Evolutionary conservation across 2,888 invertebrate species (phyloP), one percentile per base, ranked within the genome.

Genomic region (Drosophila mayaguana): DNA sequence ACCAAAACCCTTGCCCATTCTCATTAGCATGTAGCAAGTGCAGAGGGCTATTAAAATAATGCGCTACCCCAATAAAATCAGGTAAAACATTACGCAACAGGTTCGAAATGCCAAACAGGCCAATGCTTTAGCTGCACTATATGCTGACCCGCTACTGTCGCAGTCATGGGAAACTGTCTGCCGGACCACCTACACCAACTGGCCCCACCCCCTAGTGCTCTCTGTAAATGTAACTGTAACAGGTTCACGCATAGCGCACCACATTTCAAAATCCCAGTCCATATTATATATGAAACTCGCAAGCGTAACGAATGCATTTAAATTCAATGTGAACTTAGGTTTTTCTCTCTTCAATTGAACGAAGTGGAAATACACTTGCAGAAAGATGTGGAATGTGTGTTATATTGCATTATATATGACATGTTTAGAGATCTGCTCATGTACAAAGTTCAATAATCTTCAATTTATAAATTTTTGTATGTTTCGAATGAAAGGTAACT

Each of bases 221-320:
- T 6, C 36, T 38, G 16, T 16, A 3, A 1, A 16, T 42, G 48
- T 36, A 62, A 64, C 57, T 59, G 77, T 70, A 68, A 67, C 68
- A 77, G 81, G 83, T 83, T 72, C 70, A 82, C 67, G 62, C 87
- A 83, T 72, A 79, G 69, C 53, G 84, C 87, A 83, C 81, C 80
- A 38, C 34, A 42, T 34, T 34, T 51, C 6, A 56, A 50, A 66
- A 73, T 70, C 64, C 53, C 72, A 67, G 66, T 8, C 14, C 66
- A 56, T 32, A 46, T 57, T 66, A 63, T 81, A 68, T 80, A 75
- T 75, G 65, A 75, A 64, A 51, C 20, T 61, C 20, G 54, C 6
- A 64, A 85, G 73, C 88, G 85, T 83, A 85, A 85, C 88, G 80
- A 70, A 32, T 65, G 20, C 63, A 83, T 72, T 82, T 34, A 71